phyloP scores from a whole-genome alignment of 2,797 vertebrate species.

The Hoplostethus atlanticus region DNA sequence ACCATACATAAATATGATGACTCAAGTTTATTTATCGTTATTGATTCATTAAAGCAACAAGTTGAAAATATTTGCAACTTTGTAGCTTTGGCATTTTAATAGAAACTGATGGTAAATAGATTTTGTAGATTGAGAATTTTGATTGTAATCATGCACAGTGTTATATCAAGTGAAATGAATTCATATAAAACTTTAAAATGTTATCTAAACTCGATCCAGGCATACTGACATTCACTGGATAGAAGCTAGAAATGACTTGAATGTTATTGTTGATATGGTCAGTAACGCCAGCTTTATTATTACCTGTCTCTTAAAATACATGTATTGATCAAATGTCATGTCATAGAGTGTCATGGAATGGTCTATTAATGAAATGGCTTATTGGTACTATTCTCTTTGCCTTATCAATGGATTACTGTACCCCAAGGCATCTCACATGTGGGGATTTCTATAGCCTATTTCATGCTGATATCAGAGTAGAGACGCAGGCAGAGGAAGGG shows the following conservation, averaged over 20 bases:
- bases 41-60: background rate
- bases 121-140: background rate
- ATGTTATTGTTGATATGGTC: background rate
- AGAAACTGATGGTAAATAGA: background rate
- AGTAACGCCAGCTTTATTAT: background rate
- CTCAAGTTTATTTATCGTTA: background rate
- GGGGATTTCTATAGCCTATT: constrained; percentile 1
- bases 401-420: background rate
- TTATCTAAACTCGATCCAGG: no score
- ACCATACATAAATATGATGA: background rate
- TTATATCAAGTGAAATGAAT: no score
- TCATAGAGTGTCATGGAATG: background rate
- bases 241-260: background rate
- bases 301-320: background rate
- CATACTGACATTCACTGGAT: background rate
- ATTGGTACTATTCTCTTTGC: no score
- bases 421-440: background rate
- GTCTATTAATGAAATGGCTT: background rate
- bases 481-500: constrained; percentile 5
- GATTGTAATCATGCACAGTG: no score
- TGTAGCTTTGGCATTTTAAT: background rate
- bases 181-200: no score
- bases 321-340: background rate
- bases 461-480: constrained; percentile 49
- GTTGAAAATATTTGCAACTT: background rate